Evolutionary conservation across 2,113 vertebrate species (phyloP).

Genomic region (Hystrix brachyura): DNA sequence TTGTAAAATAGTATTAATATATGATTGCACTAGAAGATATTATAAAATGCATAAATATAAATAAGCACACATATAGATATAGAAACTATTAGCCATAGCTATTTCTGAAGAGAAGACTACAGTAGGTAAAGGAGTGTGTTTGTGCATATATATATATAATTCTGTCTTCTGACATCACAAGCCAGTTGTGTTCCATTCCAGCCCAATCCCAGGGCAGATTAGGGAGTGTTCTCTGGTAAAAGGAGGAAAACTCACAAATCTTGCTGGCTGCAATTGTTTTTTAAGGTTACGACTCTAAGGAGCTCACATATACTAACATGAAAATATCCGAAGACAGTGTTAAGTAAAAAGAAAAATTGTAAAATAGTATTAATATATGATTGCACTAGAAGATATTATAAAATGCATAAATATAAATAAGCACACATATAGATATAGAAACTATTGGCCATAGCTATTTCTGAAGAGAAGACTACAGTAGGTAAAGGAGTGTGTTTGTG

Average conservation of each 20-base stretch:
- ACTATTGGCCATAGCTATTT: background rate
- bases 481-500: background rate
- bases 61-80: background rate
- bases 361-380: background rate
- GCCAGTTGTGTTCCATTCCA: background rate
- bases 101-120: background rate
- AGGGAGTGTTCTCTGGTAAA: background rate
- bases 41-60: background rate
- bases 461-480: background rate
- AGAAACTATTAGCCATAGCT: background rate
- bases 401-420: background rate
- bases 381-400: background rate
- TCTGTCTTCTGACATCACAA: background rate
- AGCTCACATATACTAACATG: background rate
- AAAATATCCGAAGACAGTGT: background rate
- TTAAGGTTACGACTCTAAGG: background rate
- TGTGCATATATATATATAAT: background rate
- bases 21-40: background rate
- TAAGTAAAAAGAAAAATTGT: slow-evolving; percentile 28
- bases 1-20: background rate
- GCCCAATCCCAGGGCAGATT: background rate
- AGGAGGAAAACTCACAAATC: background rate
- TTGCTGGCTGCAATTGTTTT: background rate
- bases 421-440: background rate
- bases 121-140: fast-evolving